Evolutionary conservation across 2,797 vertebrate species (phyloP), one percentile per base, ranked within the genome.

Genomic region (Microctenopoma stevenorrisi): DNA sequence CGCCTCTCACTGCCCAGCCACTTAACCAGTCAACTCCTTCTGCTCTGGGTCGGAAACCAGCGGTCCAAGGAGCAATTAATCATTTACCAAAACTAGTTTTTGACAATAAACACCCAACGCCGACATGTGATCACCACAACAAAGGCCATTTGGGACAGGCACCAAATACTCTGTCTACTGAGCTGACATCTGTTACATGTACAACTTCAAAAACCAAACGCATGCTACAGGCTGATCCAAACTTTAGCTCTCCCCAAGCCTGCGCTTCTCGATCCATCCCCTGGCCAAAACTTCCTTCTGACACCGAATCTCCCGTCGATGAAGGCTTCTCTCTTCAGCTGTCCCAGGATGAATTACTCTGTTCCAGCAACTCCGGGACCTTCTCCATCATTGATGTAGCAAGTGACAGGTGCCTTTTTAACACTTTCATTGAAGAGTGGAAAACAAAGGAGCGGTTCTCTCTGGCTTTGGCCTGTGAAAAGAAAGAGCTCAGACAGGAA

Each of bases 341-440:
- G 2, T 96, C 95, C 79, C 95, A 96, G 87, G 93, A 95, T 63
- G 81, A 72, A 0, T 85, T 88, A 0, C 84, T 84, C 0, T 86
- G 83, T 64, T 87, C 94, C 5, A 92, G 89, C 88, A 94, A 90
- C 87, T 86, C 93, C 0, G 94, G 95, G 62, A 82, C 64, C 28
- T 96, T 99, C 85, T 91, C 94, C 49, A 96, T 99, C 78, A 96
- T 99, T 48, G 98, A 99, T 16, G 97, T 99, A 77, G 96, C 95
- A 18, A 96, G 97, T 0, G 81, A 98, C 88, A 91, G 85, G 72
- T 74, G 64, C 44, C 96, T 98, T 52, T 99, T 99, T 64, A 82
- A 94, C 78, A 97, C 95, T 0, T 99, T 99, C 69, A 35, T 98
- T 48, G 85, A 90, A 16, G 98, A 99, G 75, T 99, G 97, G 98